Base-by-base conservation (phyloP, 1,140 invertebrate genomes). In the Aphelinus certus region DNA sequence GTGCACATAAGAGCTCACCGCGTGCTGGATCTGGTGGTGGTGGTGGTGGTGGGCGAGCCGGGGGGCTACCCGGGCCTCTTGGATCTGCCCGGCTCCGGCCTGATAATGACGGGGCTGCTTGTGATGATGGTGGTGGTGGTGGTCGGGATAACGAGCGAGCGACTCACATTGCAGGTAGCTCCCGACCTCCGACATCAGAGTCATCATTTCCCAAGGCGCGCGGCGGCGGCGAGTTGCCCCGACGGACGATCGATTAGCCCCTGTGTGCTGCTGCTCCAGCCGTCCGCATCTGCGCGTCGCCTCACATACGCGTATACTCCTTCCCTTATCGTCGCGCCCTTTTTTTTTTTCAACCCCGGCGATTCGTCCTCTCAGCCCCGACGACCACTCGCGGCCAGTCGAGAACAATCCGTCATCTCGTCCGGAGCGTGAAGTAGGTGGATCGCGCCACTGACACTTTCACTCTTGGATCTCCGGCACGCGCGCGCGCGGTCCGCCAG, bases 121-220 rank as follows among this genome's bases (percentile, higher is more conserved):
- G 0, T 60, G 46, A 71, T 67, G 83, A 47, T 83, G 82, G 57
- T 84, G 81, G 71, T 80, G 79, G 64, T 80, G 79, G 9, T 79
- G 78, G 5, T 77, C 43, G n/a, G 85, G 85, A 75, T 86, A 86
- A 64, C 77, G 77, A 48, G 86, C 83, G 78, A 86, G 85, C 0
- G 81, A 66, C 70, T 87, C 85, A 80, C 87, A 87, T 1, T 79
- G 79, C 57, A 83, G 76, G 80, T 87, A 88, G 56, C 75, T 69
- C 78, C 81, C 82, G 71, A 83, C 82, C 76, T 87, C 84, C 73
- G 86, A 87, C 82, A 87, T 85, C 71, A 88, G 82, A 81, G 86
- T 88, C 86, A 88, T 88, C 85, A 86, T 88, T 83, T 86, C 81
- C 80, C 79, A 6, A 9, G 4, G 4, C 51, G 51, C 4, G 51